phyloP scores from a whole-genome alignment of 2,888 invertebrate genomes.

The Chloroclysta siterata region DNA sequence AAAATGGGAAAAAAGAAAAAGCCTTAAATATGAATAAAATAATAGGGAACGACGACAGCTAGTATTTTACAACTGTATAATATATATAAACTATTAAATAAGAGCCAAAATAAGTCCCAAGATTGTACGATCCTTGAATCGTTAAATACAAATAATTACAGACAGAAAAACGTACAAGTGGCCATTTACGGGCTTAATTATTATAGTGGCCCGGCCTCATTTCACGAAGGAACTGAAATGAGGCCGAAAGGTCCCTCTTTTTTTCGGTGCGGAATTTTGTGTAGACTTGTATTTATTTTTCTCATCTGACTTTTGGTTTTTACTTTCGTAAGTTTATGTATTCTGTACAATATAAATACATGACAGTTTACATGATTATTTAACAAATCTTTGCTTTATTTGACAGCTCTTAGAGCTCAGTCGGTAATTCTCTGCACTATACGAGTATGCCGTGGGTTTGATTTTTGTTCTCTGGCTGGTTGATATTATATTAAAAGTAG shows the following conservation, averaged over 20 bases:
- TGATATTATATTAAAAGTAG: too few relatives aligned
- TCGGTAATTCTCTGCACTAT: too few relatives aligned
- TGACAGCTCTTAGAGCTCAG: too few relatives aligned
- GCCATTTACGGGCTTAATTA: slow-evolving; percentile 22
- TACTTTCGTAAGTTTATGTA: too few relatives aligned
- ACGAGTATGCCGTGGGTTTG: too few relatives aligned
- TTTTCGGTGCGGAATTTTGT: background rate
- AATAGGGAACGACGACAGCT: too few relatives aligned
- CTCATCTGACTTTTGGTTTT: background rate
- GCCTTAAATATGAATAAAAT: too few relatives aligned
- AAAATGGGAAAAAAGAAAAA: too few relatives aligned
- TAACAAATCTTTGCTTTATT: too few relatives aligned
- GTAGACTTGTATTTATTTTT: background rate
- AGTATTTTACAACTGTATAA: background rate
- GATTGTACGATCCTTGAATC: slow-evolving; percentile 16
- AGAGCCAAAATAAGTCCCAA: background rate
- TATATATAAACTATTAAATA: background rate
- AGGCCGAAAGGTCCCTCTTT: background rate
- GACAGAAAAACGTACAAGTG: slow-evolving; percentile 18
- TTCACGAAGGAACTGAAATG: slow-evolving; percentile 6
- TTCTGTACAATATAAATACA: too few relatives aligned
- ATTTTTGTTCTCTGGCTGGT: too few relatives aligned
- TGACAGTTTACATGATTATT: too few relatives aligned
- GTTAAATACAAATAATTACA: slow-evolving; percentile 20
- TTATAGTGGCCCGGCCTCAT: slow-evolving; percentile 4